Evolutionary conservation across 2,797 vertebrate genomes (phyloP).

Genomic region (Tympanoctomys barrerae): DNA sequence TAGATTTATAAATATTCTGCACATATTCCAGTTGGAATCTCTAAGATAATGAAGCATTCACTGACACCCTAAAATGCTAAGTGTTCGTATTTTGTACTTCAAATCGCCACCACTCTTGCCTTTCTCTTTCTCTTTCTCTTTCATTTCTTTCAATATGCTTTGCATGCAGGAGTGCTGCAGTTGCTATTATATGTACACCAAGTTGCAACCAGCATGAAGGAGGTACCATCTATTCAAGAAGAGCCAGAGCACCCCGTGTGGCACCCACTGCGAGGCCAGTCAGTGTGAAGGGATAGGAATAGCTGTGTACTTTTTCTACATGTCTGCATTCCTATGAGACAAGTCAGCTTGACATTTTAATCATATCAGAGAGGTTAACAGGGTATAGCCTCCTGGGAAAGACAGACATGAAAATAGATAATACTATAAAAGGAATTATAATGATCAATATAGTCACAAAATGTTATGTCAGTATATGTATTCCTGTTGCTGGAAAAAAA

Average conservation of each 20-base stretch:
- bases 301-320: neutral
- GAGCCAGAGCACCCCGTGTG: neutral
- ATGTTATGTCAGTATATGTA: neutral
- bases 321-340: neutral
- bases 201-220: neutral
- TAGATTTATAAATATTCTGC: neutral
- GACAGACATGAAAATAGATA: neutral
- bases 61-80: neutral
- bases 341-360: neutral
- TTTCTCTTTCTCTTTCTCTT: neutral
- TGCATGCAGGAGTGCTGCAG: neutral
- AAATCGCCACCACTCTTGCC: neutral
- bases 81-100: neutral
- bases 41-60: neutral
- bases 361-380: neutral
- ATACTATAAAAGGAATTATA: neutral
- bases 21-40: neutral
- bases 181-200: neutral
- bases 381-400: neutral
- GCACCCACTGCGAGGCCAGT: too few relatives aligned
- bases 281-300: neutral
- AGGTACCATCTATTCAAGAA: neutral
- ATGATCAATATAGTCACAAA: neutral
- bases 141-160: neutral
- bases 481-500: neutral